Conservation (phyloP, 35 echinoderm and acorn worm species). For the Amphiura filiformis region DNA sequence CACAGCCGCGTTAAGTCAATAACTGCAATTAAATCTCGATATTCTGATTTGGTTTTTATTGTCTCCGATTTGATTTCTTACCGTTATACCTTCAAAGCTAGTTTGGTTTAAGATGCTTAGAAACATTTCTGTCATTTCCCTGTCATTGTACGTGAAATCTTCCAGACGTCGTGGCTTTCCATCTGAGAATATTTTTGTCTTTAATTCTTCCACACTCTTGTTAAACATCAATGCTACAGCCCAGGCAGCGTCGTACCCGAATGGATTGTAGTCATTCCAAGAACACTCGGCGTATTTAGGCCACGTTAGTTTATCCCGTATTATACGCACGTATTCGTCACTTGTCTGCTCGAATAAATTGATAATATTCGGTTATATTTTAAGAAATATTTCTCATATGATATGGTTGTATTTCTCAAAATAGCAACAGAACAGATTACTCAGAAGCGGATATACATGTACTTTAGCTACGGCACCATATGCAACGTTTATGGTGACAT, state of each 20-base stretch:
- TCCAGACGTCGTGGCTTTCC: conserved; percentile 31
- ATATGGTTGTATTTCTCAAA: too few relatives aligned
- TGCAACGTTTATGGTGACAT: too few relatives aligned
- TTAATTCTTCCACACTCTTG: background rate
- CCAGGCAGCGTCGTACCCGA: conserved; percentile 18
- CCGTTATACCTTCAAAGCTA: conserved; percentile 54
- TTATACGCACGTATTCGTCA: background rate
- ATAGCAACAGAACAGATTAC: too few relatives aligned
- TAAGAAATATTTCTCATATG: too few relatives aligned
- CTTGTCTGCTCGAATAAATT: too few relatives aligned
- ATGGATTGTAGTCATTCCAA: background rate
- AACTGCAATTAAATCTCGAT: too few relatives aligned
- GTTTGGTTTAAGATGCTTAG: conserved; percentile 27
- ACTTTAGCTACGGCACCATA: too few relatives aligned
- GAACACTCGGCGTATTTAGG: background rate
- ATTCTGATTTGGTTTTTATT: too few relatives aligned
- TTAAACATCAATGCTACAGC: conserved; percentile 17
- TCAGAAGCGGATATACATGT: too few relatives aligned
- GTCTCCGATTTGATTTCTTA: conserved; percentile 18
- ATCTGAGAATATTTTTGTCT: conserved; percentile 1
- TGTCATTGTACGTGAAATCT: conserved; percentile 69
- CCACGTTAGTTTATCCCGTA: background rate
- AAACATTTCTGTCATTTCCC: conserved; percentile 54
- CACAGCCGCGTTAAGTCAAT: too few relatives aligned
- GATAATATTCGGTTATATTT: too few relatives aligned